These are phyloP conservation scores for Halcyon leucocephala DNA, from an alignment of 2,797 vertebrate species.

Conservation along the genomic window DNA sequence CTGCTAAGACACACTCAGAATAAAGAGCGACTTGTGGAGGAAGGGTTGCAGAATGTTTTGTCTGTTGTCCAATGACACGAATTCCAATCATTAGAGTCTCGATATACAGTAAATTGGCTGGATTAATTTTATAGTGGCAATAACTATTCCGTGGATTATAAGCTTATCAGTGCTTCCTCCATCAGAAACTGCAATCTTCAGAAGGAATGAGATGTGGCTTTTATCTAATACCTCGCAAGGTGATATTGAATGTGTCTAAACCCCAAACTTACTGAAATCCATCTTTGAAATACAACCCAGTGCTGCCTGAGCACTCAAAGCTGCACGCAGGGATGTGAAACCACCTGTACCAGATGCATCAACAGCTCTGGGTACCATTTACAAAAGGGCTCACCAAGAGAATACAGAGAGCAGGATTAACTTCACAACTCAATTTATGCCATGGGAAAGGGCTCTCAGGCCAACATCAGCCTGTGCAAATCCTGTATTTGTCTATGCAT, in stretches of 20 bases:
- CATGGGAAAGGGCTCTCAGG: neutral
- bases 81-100: neutral
- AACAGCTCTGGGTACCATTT: neutral
- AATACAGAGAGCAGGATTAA: neutral
- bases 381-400: neutral
- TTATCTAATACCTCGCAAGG: slow-evolving; percentile 12
- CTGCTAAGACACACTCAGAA: neutral
- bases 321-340: neutral
- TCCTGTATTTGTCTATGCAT: fast-evolving
- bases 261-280: neutral
- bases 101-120: neutral
- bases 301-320: neutral
- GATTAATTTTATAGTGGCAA: neutral
- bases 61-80: neutral
- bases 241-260: neutral
- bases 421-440: neutral
- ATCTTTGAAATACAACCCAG: neutral
- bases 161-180: neutral
- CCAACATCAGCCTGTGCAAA: neutral
- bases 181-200: neutral
- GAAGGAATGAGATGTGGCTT: neutral
- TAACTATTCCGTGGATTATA: neutral
- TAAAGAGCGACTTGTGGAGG: neutral
- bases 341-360: neutral
- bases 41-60: neutral